phyloP scores from a whole-genome alignment of 2,888 invertebrate genomes.

The Polyommatus iphigenia region DNA sequence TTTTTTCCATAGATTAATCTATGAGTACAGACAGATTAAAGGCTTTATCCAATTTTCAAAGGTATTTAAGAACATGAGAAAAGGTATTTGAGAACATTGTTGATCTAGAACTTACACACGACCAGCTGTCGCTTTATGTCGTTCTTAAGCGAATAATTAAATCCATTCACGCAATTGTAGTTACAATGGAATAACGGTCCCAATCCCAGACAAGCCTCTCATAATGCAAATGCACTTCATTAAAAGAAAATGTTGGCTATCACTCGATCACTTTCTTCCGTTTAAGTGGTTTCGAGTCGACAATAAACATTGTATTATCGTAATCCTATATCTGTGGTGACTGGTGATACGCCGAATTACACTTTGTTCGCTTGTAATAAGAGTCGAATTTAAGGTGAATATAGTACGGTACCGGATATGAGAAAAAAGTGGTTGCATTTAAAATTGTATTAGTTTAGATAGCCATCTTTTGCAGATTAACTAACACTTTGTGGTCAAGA shows the following conservation, averaged over 20 bases:
- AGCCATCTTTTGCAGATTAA: constrained; percentile 71
- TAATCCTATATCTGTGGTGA: constrained; percentile 38
- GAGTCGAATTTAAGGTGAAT: constrained; percentile 36
- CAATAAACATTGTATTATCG: constrained; percentile 56
- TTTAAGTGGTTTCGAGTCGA: constrained; percentile 53
- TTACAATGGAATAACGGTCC: constrained; percentile 35
- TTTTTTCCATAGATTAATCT: not conserved
- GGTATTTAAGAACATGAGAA: constrained; percentile 2
- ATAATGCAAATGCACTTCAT: constrained; percentile 41
- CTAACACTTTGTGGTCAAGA: constrained; percentile 28
- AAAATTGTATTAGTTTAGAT: constrained; percentile 61
- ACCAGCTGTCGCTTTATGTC: constrained; percentile 37
- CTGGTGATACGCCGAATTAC: constrained; percentile 36
- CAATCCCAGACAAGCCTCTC: constrained; percentile 35
- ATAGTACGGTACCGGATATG: constrained; percentile 53
- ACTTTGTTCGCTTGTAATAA: constrained; percentile 35
- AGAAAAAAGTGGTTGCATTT: constrained; percentile 56
- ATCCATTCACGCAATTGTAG: constrained; percentile 34
- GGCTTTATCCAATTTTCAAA: constrained; percentile 14
- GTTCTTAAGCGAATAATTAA: constrained; percentile 37
- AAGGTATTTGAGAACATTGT: not conserved
- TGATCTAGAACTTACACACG: constrained; percentile 33
- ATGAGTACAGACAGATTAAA: constrained; percentile 1
- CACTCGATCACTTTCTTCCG: constrained; percentile 50
- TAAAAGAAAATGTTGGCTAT: constrained; percentile 44